Conservation (phyloP, 2,113 vertebrate genomes). For the Pterophyllum scalare region DNA sequence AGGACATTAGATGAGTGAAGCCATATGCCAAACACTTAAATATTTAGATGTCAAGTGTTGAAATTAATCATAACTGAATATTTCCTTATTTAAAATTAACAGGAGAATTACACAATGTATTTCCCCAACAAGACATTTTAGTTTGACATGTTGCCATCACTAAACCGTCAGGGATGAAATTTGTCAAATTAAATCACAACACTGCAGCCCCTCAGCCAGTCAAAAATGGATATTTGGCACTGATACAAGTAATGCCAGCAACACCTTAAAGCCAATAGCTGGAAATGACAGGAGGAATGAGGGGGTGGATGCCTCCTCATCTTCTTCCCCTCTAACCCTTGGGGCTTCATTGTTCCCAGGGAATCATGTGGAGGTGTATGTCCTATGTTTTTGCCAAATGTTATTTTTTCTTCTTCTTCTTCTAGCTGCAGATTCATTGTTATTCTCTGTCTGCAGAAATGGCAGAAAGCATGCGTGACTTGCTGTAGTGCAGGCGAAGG, state of each 20-base stretch:
- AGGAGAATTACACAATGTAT: conserved; percentile 19
- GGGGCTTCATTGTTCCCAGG: conserved; percentile 47
- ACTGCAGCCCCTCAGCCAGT: background rate
- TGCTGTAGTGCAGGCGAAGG: conserved; percentile 30
- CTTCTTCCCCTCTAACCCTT: conserved; percentile 43
- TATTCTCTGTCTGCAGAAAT: conserved; percentile 29
- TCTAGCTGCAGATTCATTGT: conserved; percentile 35
- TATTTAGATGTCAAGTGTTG: conserved; percentile 10
- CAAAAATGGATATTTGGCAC: conserved; percentile 33
- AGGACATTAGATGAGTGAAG: background rate
- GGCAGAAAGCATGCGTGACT: conserved; percentile 48
- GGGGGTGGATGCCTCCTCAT: conserved; percentile 25
- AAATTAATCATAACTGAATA: conserved; percentile 18
- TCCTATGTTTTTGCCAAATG: conserved; percentile 38
- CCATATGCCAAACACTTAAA: conserved; percentile 13
- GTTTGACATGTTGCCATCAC: conserved; percentile 29
- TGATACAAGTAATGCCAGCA: background rate
- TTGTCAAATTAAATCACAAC: conserved; percentile 19
- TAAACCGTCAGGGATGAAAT: conserved; percentile 13
- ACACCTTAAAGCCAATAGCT: conserved; percentile 40
- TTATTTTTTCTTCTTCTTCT: background rate
- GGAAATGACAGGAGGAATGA: conserved; percentile 34
- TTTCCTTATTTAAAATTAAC: conserved; percentile 36
- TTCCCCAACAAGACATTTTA: conserved; percentile 16
- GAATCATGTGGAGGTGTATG: conserved; percentile 48